Evolutionary conservation across 2,888 invertebrate species (phyloP).

Genomic region (Onchidella celtica): DNA sequence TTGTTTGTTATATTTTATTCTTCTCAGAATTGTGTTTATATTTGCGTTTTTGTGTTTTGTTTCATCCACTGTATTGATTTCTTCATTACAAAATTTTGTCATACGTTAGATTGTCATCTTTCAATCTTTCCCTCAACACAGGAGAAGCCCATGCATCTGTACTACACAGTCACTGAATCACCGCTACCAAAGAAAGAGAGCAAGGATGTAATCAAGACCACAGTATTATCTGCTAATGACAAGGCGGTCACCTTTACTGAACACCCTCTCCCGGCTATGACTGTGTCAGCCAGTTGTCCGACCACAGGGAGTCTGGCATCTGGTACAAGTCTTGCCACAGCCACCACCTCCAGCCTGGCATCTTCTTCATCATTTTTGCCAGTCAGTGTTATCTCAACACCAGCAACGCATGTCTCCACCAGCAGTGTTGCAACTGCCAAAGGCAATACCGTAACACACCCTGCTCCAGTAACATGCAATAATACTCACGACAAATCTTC

Average conservation of each 20-base stretch:
- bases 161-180: constrained; percentile 32
- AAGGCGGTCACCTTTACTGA: background rate
- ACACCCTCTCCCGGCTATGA: background rate
- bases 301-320: background rate
- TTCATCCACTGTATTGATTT: constrained; percentile 2
- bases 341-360: background rate
- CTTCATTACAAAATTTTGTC: too few relatives aligned
- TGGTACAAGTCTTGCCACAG: background rate
- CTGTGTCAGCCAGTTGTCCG: background rate
- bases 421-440: background rate
- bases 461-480: background rate
- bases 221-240: background rate
- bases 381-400: background rate
- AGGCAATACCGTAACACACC: background rate
- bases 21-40: background rate
- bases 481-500: background rate
- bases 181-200: background rate
- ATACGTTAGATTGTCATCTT: too few relatives aligned
- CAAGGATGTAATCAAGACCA: background rate
- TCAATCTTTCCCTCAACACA: too few relatives aligned
- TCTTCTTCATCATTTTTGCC: background rate
- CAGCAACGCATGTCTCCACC: background rate
- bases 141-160: constrained; percentile 40
- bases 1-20: too few relatives aligned
- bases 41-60: background rate